Evolutionary conservation across 2,113 vertebrate genomes (phyloP).

Genomic region (Parotia lawesii): DNA sequence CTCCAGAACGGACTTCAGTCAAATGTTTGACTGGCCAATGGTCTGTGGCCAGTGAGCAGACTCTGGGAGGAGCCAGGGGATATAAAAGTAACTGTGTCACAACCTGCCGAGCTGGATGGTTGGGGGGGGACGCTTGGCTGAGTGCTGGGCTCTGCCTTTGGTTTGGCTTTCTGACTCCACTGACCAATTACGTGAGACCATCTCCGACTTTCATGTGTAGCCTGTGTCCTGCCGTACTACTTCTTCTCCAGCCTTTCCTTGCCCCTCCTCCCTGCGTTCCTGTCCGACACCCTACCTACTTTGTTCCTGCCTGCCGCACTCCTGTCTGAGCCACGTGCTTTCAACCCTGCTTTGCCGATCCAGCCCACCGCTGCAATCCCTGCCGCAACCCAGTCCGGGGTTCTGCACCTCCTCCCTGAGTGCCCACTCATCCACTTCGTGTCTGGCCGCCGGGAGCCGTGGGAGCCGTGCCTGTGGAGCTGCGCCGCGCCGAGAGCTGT

Average conservation of each 20-base stretch:
- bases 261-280: too few relatives aligned
- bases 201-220: background rate
- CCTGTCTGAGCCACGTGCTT: background rate
- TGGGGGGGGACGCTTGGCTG: accelerated
- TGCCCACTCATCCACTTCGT: accelerated
- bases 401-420: background rate
- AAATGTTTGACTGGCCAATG: background rate
- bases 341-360: background rate
- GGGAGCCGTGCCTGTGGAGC: background rate
- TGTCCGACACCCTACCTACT: accelerated
- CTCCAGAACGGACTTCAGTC: background rate
- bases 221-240: background rate
- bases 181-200: too few relatives aligned
- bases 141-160: accelerated
- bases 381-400: background rate
- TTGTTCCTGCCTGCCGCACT: background rate
- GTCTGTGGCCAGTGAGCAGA: accelerated
- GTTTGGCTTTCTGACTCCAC: background rate
- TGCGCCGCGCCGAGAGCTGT: background rate
- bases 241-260: background rate
- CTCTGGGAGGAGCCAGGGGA: background rate
- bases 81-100: too few relatives aligned
- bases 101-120: too few relatives aligned
- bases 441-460: accelerated
- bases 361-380: accelerated